Conservation (phyloP, 1,140 invertebrate species). For the Cydia pomonella region DNA sequence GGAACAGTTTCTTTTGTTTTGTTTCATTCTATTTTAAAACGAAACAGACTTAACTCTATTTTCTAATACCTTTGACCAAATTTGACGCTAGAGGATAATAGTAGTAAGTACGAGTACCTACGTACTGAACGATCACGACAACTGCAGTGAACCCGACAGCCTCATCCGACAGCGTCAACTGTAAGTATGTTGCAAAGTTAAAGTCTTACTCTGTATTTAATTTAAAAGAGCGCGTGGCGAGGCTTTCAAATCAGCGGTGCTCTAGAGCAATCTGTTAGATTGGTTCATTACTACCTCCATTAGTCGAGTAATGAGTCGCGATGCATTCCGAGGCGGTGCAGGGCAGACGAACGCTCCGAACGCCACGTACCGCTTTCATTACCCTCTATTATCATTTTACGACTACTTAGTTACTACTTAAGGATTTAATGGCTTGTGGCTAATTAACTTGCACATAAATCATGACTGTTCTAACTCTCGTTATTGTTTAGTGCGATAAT, state of each 20-base stretch:
- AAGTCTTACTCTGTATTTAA: conserved; percentile 43
- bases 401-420: conserved; percentile 25
- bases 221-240: conserved; percentile 53
- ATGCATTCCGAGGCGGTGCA: conserved; percentile 61
- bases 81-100: no score
- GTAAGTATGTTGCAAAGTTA: background rate
- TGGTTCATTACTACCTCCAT: conserved; percentile 78
- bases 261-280: conserved; percentile 79
- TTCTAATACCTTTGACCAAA: no score
- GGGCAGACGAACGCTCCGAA: conserved; percentile 53
- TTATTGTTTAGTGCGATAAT: conserved; percentile 3
- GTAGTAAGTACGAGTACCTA: no score
- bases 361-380: conserved; percentile 29
- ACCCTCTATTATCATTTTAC: conserved; percentile 28
- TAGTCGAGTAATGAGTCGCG: conserved; percentile 79
- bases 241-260: conserved; percentile 73
- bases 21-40: no score
- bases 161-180: background rate
- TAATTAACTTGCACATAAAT: conserved; percentile 15
- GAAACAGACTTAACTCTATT: no score
- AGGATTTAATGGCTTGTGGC: conserved; percentile 25
- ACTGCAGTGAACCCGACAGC: background rate
- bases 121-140: background rate
- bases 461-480: background rate
- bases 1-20: no score